A percentile compares a stretch with the other conserved stretches of the same genome.
phyloP scores from a whole-genome alignment of 2,113 vertebrate species.

The Ochotona princeps region DNA sequence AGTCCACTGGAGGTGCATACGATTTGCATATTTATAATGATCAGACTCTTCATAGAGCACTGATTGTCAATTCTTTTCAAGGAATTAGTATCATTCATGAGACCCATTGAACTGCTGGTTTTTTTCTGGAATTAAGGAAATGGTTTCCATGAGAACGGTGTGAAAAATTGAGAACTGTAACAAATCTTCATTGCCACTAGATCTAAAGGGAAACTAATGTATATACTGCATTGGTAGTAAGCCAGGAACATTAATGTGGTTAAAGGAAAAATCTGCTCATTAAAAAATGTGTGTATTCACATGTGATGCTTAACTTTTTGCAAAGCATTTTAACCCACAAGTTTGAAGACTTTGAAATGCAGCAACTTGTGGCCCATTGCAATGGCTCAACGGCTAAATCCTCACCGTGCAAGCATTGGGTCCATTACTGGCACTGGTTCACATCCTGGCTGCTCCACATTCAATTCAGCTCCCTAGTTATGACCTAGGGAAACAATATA shows the following conservation, averaged over 20 bases:
- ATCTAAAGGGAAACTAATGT: not conserved
- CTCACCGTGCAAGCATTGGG: too few relatives aligned
- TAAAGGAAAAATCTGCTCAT: not conserved
- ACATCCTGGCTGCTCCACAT: too few relatives aligned
- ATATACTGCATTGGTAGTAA: not conserved
- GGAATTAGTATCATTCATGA: not conserved
- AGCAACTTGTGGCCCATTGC: not conserved
- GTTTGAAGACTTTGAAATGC: slow-evolving; percentile 31
- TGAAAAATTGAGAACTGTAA: not conserved
- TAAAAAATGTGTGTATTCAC: not conserved
- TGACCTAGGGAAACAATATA: too few relatives aligned
- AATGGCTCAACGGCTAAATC: too few relatives aligned
- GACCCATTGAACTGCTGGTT: not conserved
- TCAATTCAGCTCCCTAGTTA: too few relatives aligned
- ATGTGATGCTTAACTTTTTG: not conserved
- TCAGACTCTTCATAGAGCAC: not conserved
- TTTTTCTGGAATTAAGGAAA: not conserved
- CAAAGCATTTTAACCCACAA: not conserved
- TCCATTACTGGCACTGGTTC: too few relatives aligned
- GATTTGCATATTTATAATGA: not conserved
- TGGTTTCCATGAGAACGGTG: not conserved
- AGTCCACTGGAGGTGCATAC: not conserved
- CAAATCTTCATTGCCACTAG: not conserved
- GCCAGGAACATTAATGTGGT: not conserved
- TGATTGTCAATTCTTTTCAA: not conserved